Evolutionary conservation across 2,113 vertebrate species (phyloP), one percentile per base, ranked within the genome.

Genomic region (Oncorhynchus clarkii): DNA sequence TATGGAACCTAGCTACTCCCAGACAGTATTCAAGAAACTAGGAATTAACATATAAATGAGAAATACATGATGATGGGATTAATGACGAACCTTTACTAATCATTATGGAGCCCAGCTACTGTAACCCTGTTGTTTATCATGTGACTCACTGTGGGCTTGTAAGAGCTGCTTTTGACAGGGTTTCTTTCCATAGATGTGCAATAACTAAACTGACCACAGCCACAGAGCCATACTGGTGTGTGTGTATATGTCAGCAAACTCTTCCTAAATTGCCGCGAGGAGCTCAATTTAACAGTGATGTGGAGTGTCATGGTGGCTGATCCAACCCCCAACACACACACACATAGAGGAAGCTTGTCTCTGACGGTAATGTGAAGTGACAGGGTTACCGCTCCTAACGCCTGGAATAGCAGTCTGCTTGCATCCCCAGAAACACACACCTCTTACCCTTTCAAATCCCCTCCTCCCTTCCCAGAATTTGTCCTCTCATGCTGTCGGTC

Each of bases 351-450:
- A 22, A 70, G 59, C 51, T 64, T 72, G 27, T 22, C 48, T 22
- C 73, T 78, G 73, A 83, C n/a, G 48, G 49, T 71, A 76, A 83
- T 74, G 34, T 70, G 75, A 60, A 64, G 54, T 80, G 84, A 39
- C 84, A 73, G 51, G 62, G 54, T 67, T 84, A 77, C 60, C 27
- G 68, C 75, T 69, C 70, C 11, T 29, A 73, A 76, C 31, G 70
- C 73, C 75, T 67, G 68, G 67, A 86, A 80, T 49, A 67, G 70
- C 20, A 45, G 13, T 27, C 64, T n/a, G 22, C 75, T 73, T 39
- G 27, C 13, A 39, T 22, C 49, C 66, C 26, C 65, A 29, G 13
- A 62, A n/a, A 62, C 59, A 62, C 59, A 62, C 18, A 62, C 59
- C 51, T 31, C 51, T 29, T 11, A 13, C 59, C 11, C 31, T 39